phyloP scores from a whole-genome alignment of 2,797 vertebrate species.

The Lates japonicus region DNA sequence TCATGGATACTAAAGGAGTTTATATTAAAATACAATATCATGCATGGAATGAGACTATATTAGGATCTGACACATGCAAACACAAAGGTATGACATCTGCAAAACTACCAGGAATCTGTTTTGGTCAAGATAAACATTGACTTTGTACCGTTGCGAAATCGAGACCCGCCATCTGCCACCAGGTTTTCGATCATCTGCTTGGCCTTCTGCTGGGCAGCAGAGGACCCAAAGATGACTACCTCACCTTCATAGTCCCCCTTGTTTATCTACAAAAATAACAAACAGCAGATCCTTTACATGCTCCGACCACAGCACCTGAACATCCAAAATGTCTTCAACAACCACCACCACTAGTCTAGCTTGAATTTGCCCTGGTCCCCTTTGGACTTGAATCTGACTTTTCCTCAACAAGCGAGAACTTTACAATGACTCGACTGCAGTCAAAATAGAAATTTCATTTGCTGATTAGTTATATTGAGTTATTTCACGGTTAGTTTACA shows the following conservation, averaged over 20 bases:
- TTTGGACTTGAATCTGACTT: not conserved
- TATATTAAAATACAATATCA: not conserved
- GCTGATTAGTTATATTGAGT: not conserved
- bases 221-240: conserved; percentile 89
- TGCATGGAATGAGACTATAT: not conserved
- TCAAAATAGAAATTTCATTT: not conserved
- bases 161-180: conserved; percentile 69
- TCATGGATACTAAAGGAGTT: not conserved
- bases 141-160: conserved; percentile 58
- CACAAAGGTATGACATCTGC: not conserved
- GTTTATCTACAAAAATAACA: conserved; percentile 83
- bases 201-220: conserved; percentile 88
- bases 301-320: not conserved
- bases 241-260: conserved; percentile 86
- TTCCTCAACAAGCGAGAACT: not conserved
- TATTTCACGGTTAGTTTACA: too few species aligned
- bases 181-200: conserved; percentile 89
- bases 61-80: too few species aligned
- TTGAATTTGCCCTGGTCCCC: too few species aligned
- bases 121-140: accelerated
- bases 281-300: not conserved
- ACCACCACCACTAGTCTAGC: not conserved
- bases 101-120: not conserved
- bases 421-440: too few species aligned
- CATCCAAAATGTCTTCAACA: not conserved